phyloP scores from a whole-genome alignment of 2,113 vertebrate species.

The Trichechus manatus region DNA sequence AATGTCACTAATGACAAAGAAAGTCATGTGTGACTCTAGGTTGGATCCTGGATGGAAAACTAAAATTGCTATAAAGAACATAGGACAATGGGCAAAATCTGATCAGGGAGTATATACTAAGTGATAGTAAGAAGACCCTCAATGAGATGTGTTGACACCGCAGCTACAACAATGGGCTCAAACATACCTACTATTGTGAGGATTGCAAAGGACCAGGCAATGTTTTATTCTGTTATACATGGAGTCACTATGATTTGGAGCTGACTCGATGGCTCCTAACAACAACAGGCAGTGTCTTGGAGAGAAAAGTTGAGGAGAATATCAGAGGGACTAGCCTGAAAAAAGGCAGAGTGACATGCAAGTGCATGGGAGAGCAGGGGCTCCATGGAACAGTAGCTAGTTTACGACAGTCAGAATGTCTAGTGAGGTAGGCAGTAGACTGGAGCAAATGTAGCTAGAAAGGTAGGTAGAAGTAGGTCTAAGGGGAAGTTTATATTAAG shows the following conservation, averaged over 20 bases:
- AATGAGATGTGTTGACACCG: neutral
- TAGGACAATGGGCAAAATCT: neutral
- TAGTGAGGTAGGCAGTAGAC: neutral
- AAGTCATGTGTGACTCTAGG: neutral
- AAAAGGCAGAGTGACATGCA: neutral
- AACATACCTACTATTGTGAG: too few species aligned
- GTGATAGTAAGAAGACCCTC: neutral
- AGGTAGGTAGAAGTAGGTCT: neutral
- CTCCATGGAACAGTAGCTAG: neutral
- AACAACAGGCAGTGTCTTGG: neutral
- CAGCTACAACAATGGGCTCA: too few species aligned
- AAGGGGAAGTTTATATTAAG: neutral
- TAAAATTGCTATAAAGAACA: neutral
- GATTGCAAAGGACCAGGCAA: too few species aligned
- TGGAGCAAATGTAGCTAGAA: neutral
- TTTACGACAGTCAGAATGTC: neutral
- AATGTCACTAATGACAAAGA: neutral
- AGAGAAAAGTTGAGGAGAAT: neutral
- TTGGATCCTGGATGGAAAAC: neutral
- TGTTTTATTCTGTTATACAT: too few species aligned
- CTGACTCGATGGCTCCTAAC: too few species aligned
- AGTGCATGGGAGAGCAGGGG: too few species aligned
- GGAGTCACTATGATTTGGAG: too few species aligned
- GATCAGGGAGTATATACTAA: neutral
- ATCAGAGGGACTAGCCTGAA: neutral